These are phyloP conservation scores for Paradoxurus hermaphroditus DNA, from an alignment of 2,113 vertebrate genomes.

Conservation along the genomic window DNA sequence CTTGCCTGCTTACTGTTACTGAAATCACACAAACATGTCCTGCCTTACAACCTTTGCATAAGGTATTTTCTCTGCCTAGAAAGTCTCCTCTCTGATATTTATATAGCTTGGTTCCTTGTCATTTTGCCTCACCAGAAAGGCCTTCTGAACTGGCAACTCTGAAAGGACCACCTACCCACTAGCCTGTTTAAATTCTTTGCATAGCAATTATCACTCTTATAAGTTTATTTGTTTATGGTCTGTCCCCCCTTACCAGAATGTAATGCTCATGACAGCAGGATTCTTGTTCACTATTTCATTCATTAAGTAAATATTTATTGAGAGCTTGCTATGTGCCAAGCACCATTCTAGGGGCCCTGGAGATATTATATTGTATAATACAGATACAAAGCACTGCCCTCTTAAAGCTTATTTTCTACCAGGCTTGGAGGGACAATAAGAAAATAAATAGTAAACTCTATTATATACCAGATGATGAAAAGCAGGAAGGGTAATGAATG, in stretches of 20 bases:
- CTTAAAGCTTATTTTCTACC: background rate
- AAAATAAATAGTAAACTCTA: background rate
- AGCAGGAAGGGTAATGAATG: background rate
- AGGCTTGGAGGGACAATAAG: background rate
- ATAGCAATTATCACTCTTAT: background rate
- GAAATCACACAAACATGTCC: background rate
- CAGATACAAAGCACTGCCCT: background rate
- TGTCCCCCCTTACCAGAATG: background rate
- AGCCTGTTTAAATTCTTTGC: background rate
- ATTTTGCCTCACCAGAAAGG: background rate
- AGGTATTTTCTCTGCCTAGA: background rate
- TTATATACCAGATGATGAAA: background rate
- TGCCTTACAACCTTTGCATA: background rate
- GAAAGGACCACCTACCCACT: background rate
- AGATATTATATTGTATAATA: background rate
- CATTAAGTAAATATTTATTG: background rate
- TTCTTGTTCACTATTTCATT: background rate
- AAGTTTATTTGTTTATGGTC: background rate
- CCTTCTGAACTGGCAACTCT: background rate
- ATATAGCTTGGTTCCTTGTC: background rate
- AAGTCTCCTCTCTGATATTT: background rate
- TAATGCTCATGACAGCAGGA: background rate
- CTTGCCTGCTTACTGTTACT: background rate
- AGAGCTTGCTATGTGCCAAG: background rate
- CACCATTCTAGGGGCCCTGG: background rate